These are phyloP conservation scores for Agrochola circellaris DNA, from an alignment of 2,888 invertebrate genomes.

Conservation along the genomic window DNA sequence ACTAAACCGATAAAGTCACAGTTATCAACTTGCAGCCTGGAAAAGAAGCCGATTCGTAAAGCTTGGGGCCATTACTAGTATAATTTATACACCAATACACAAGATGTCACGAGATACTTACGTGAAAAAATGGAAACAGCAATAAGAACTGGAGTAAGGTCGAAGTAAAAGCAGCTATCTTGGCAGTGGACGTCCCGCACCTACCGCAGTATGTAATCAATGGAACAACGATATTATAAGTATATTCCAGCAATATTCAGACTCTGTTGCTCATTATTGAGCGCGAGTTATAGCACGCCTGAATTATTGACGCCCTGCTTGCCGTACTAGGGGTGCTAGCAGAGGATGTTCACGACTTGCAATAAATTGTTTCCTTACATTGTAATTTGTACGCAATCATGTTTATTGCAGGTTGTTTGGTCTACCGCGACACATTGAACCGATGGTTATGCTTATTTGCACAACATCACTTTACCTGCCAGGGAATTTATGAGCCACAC, in stretches of 20 bases:
- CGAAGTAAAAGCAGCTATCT: not conserved
- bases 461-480: not conserved
- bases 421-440: not conserved
- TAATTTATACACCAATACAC: no score
- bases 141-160: not conserved
- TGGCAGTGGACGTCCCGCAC: slow-evolving; percentile 6
- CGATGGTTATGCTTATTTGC: not conserved
- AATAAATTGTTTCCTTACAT: not conserved
- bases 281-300: slow-evolving; percentile 43
- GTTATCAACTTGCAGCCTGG: not conserved
- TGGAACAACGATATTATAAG: slow-evolving; percentile 9
- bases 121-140: not conserved
- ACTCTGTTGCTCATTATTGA: slow-evolving; percentile 41
- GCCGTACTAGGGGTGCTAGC: slow-evolving; percentile 21
- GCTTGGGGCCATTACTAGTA: not conserved
- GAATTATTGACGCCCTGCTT: slow-evolving; percentile 42
- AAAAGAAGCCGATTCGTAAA: not conserved
- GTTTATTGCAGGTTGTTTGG: not conserved
- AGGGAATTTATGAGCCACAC: not conserved
- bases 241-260: slow-evolving; percentile 5
- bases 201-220: slow-evolving; percentile 29
- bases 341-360: no score
- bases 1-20: no score
- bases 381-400: not conserved
- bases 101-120: not conserved